phyloP scores from a whole-genome alignment of 2,888 invertebrate genomes.

The Eupithecia inturbata region DNA sequence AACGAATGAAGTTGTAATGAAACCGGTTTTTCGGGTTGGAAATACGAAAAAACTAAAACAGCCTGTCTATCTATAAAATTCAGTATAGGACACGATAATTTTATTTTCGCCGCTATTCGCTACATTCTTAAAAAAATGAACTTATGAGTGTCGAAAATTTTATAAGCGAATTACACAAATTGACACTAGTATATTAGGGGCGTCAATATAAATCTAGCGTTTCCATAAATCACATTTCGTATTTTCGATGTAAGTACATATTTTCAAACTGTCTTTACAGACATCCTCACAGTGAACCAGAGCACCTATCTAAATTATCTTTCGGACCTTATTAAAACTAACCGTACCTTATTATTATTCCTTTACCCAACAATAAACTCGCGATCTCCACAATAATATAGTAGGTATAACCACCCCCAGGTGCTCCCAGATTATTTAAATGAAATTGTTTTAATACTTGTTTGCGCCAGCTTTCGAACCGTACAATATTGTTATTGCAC shows the following conservation, averaged over 20 bases:
- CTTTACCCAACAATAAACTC: neutral
- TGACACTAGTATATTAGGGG: neutral
- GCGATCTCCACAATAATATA: neutral
- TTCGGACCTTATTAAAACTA: neutral
- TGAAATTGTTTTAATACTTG: constrained; percentile 27
- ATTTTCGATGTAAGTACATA: neutral
- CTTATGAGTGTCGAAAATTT: neutral
- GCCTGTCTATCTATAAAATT: neutral
- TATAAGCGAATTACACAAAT: neutral
- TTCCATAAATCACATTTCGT: neutral
- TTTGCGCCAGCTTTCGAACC: neutral
- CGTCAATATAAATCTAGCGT: neutral
- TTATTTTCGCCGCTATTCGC: neutral
- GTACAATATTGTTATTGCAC: neutral
- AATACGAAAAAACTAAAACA: neutral
- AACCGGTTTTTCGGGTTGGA: neutral
- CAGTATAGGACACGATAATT: neutral
- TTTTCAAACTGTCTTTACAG: neutral
- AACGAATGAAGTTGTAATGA: too few relatives aligned
- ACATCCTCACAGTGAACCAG: neutral
- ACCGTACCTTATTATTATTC: neutral
- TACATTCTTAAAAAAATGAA: neutral
- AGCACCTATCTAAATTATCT: neutral
- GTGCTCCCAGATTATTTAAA: constrained; percentile 22
- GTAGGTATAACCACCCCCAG: constrained; percentile 3